phyloP scores from a whole-genome alignment of 2,113 vertebrate species.

The Mixornis gularis region DNA sequence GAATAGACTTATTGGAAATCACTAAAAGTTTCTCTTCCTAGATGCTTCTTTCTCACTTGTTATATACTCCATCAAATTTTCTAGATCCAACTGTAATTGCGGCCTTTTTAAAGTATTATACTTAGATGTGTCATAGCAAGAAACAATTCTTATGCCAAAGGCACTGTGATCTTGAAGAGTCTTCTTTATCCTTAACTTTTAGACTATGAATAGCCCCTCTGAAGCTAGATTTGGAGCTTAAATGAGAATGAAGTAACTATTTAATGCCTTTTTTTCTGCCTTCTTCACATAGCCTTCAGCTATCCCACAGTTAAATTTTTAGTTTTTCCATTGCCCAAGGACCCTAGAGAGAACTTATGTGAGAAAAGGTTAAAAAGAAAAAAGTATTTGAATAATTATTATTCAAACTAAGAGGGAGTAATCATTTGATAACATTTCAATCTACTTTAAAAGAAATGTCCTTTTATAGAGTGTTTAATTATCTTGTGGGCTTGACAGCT shows the following conservation, averaged over 20 bases:
- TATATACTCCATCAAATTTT: not conserved
- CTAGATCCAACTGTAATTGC: not conserved
- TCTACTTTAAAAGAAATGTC: slow-evolving; percentile 3
- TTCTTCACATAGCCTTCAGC: not conserved
- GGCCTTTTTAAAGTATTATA: not conserved
- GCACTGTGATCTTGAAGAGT: not conserved
- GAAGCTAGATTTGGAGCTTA: not conserved
- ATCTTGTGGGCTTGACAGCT: slow-evolving; percentile 19
- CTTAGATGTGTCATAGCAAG: not conserved
- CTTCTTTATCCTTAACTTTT: not conserved
- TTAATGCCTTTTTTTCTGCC: not conserved
- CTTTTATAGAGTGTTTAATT: slow-evolving; percentile 30
- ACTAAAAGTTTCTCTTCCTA: not conserved
- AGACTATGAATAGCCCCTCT: not conserved
- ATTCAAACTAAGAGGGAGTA: not conserved
- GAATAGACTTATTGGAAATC: not conserved
- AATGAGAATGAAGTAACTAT: not conserved
- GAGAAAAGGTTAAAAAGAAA: slow-evolving; percentile 21
- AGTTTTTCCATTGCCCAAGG: not conserved
- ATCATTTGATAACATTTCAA: slow-evolving; percentile 34
- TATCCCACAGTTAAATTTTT: not conserved
- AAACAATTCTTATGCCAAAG: not conserved
- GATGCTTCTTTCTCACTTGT: not conserved
- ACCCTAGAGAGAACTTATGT: not conserved
- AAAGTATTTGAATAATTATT: slow-evolving; percentile 19